Percentiles rank a stretch among this genome's conserved stretches.
Evolutionary conservation across 2,113 vertebrate species (phyloP).

Genomic region (Oncorhynchus tshawytscha): DNA sequence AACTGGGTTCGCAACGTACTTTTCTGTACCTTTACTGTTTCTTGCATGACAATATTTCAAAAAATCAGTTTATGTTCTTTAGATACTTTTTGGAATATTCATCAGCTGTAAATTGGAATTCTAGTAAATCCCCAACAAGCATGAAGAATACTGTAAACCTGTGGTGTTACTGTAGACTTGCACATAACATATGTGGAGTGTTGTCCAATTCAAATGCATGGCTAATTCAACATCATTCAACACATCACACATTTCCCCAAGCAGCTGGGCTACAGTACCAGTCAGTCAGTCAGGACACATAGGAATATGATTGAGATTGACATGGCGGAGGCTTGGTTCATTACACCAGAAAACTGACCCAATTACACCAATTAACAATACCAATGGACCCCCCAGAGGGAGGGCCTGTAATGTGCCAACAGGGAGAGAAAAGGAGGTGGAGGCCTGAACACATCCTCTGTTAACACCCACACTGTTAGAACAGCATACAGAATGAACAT

Average conservation of each 20-base stretch:
- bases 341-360: slow-evolving; percentile 44
- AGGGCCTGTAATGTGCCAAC: slow-evolving; percentile 33
- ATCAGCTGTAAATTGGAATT: background rate
- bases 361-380: slow-evolving; percentile 57
- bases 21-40: too few relatives aligned
- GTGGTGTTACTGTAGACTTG: background rate
- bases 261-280: background rate
- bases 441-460: slow-evolving; percentile 31
- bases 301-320: slow-evolving; percentile 24
- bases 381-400: slow-evolving; percentile 34
- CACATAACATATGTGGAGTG: background rate
- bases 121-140: slow-evolving; percentile 4
- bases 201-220: background rate
- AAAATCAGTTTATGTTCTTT: slow-evolving; percentile 1
- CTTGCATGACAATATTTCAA: background rate
- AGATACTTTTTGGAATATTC: background rate
- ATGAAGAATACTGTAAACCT: background rate
- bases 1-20: slow-evolving; percentile 43
- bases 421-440: slow-evolving; percentile 20
- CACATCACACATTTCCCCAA: background rate
- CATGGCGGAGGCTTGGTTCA: slow-evolving; percentile 32
- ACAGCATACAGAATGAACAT: background rate
- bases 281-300: background rate
- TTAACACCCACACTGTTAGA: slow-evolving; percentile 6
- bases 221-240: background rate